Conservation (phyloP, 92 coral and sea anemone species). For the Diadumene lineata region DNA sequence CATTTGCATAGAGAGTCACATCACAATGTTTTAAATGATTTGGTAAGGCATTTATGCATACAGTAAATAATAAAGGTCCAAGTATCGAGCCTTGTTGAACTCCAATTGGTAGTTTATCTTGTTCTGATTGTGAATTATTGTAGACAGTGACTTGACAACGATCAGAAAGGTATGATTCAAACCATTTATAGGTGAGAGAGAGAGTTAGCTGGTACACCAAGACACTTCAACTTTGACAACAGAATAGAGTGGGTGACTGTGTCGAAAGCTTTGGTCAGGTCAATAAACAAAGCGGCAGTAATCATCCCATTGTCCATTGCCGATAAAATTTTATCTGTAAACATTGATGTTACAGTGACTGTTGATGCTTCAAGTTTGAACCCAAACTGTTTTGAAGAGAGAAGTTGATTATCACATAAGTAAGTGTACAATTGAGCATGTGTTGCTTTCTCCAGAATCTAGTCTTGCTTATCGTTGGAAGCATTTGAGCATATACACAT, state of each 20-base stretch:
- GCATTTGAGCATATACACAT: too few species aligned
- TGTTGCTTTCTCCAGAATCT: too few species aligned
- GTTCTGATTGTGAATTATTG: background rate
- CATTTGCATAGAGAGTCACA: background rate
- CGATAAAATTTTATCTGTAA: too few species aligned
- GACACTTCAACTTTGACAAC: background rate
- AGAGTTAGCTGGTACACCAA: background rate
- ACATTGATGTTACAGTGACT: too few species aligned
- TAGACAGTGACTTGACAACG: background rate
- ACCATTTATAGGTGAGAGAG: background rate
- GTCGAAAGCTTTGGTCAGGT: background rate
- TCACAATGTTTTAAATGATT: background rate
- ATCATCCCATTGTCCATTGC: too few species aligned
- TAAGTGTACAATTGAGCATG: too few species aligned
- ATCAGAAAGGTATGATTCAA: background rate
- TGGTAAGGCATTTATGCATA: background rate
- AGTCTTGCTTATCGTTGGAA: too few species aligned
- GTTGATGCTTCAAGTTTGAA: too few species aligned
- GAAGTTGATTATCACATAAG: too few species aligned
- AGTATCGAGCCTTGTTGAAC: background rate
- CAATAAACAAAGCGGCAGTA: too few species aligned
- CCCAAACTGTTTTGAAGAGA: too few species aligned
- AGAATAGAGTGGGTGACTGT: background rate
- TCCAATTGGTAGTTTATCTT: background rate
- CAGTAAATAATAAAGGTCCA: background rate